Evolutionary conservation across 2,888 invertebrate genomes (phyloP), one percentile per base, ranked within the genome.

Genomic region (Parthenolecanium corni): DNA sequence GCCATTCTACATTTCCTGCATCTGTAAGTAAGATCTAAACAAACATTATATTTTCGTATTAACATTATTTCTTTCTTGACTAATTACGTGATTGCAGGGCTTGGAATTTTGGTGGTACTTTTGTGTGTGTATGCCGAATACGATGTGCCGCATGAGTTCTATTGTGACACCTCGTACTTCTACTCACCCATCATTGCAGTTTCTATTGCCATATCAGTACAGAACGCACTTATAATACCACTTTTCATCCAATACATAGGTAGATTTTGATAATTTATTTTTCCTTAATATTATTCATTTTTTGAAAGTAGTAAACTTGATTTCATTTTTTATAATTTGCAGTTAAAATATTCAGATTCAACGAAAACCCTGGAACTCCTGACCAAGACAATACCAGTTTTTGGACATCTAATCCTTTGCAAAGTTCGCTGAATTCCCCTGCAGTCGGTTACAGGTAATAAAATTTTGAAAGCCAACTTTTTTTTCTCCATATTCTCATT

Each of bases 401-500:
- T 36, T 63, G 46, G 44, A 63, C 53, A 53, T 53, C 63, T 36
- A 21, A 23, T 40, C 24, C 20, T 12, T 46, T 63, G 31, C 38
- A 61, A 42, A 64, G 65, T 31, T 64, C 63, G 2, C 42, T 64
- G n/a, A 40, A 58, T 12, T 51, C 47, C 12, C 54, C 73, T 5
- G 79, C 79, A 73, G 74, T 79, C 40, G 79, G 79, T 11, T 78
- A 75, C 65, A 66, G 65, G 65, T 66, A 31, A 4, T 4, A 31
- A 61, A 57, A 54, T 18, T 16, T 31, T 24, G 18, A 46, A 58
- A 44, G 25, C 16, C 52, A 57, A 24, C 3, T 47, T 3, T 46
- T 16, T 46, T 46, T 6, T 52, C 25, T 16, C 18, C 47, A 18
- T 46, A 18, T 6, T 58, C 12, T 16, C 3, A 38, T 57, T 47